Percentiles rank a stretch among this genome's conserved stretches.
Conservation (phyloP, 1,140 invertebrate genomes). For the Teleopsis dalmanni region DNA sequence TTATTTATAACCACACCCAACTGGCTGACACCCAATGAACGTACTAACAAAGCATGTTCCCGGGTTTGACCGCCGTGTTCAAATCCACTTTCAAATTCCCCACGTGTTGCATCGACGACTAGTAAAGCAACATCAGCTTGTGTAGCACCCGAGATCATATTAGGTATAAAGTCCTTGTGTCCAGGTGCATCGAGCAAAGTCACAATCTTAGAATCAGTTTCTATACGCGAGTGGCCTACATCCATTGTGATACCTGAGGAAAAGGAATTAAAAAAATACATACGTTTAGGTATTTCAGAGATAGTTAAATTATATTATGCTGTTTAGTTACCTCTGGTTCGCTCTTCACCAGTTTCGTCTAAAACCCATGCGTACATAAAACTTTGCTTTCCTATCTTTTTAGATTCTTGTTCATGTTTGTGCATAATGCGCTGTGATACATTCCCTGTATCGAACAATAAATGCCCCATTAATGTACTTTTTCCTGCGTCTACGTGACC, state of each 20-base stretch:
- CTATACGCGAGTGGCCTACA: conserved; percentile 87
- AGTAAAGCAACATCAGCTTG: conserved; percentile 95
- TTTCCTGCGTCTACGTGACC: conserved; percentile 99
- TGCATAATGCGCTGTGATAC: conserved; percentile 88
- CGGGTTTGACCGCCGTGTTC: conserved; percentile 95
- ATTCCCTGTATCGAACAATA: conserved; percentile 83
- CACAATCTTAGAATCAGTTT: conserved; percentile 73
- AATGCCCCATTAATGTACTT: conserved; percentile 93
- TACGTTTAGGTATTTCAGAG: neutral
- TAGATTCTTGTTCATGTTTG: conserved; percentile 96
- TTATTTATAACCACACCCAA: conserved; percentile 81
- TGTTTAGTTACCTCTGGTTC: conserved; percentile 51
- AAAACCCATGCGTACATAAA: conserved; percentile 99
- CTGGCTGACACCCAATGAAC: conserved; percentile 85
- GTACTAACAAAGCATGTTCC: conserved; percentile 90
- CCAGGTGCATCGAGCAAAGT: conserved; percentile 94
- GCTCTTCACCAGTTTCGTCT: conserved; percentile 98
- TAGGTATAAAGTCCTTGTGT: conserved; percentile 97
- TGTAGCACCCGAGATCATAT: conserved; percentile 96
- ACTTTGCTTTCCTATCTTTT: conserved; percentile 95
- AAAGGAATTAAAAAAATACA: conserved; percentile 1
- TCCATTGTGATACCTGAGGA: conserved; percentile 85
- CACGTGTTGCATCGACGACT: conserved; percentile 90
- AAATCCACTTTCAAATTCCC: conserved; percentile 98
- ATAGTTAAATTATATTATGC: neutral